Evolutionary conservation across 2,113 vertebrate species (phyloP).

Genomic region (Carollia perspicillata): DNA sequence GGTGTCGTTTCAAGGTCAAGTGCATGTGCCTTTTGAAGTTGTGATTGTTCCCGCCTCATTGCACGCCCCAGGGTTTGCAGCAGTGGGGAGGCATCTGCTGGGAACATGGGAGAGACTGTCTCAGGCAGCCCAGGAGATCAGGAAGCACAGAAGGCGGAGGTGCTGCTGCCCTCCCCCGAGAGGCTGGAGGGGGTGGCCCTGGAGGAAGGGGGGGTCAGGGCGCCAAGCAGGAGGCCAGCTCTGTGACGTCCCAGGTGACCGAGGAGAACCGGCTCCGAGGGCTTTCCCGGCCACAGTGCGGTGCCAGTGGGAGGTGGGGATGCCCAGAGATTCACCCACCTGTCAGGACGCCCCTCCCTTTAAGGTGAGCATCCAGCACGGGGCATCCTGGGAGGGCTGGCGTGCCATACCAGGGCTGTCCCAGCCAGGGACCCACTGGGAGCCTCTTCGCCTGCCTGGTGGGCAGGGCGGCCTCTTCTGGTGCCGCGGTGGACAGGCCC

Average conservation of each 20-base stretch:
- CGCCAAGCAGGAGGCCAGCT: neutral
- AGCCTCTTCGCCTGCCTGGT: neutral
- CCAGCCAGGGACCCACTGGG: too few species aligned
- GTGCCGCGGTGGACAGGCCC: neutral
- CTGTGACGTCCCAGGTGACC: neutral
- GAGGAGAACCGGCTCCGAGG: neutral
- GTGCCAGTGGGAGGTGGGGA: neutral
- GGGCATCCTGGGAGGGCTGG: neutral
- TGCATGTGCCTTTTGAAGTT: neutral
- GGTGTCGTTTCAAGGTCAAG: neutral
- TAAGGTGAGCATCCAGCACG: neutral
- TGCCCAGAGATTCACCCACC: neutral
- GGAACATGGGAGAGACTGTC: too few species aligned
- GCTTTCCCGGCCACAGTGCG: neutral
- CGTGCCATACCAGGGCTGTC: neutral
- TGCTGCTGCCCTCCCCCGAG: too few species aligned
- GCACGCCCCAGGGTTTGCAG: neutral
- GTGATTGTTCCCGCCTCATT: neutral
- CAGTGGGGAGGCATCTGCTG: rapidly evolving
- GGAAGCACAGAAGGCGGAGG: too few species aligned
- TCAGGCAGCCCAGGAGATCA: neutral
- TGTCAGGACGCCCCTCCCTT: neutral
- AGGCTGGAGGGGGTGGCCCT: neutral
- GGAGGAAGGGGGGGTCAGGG: too few species aligned
- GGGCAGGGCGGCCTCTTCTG: neutral